phyloP scores from a whole-genome alignment of 2,888 invertebrate genomes.

The Synergus japonicus region DNA sequence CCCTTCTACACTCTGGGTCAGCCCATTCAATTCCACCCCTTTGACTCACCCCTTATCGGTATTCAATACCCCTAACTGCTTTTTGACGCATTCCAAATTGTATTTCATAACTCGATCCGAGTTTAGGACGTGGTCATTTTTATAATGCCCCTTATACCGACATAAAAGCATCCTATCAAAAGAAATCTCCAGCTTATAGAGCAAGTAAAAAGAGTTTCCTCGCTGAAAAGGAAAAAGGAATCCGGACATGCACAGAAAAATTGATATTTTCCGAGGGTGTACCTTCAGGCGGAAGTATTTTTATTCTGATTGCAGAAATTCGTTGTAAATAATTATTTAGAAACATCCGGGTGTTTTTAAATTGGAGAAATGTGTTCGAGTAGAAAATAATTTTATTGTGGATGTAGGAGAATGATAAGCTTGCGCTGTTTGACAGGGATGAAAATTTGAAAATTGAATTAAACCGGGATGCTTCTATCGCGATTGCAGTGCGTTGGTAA shows the following conservation, averaged over 20 bases:
- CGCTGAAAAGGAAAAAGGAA: not conserved
- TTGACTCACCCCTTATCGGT: slow-evolving; percentile 62
- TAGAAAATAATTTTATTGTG: not conserved
- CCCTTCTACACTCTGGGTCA: slow-evolving; percentile 49
- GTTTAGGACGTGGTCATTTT: slow-evolving; percentile 36
- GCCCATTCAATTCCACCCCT: slow-evolving; percentile 62
- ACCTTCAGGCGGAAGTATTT: not conserved
- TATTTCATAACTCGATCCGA: slow-evolving; percentile 63
- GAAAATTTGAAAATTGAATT: slow-evolving; percentile 10
- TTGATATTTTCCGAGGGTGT: not conserved
- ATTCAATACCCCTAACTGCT: slow-evolving; percentile 65
- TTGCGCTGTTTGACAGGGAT: not conserved
- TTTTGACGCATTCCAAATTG: slow-evolving; percentile 66
- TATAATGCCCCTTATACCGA: slow-evolving; percentile 32
- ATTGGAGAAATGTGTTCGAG: no score
- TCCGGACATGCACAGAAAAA: slow-evolving; percentile 8
- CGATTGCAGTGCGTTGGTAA: not conserved
- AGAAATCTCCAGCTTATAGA: slow-evolving; percentile 24
- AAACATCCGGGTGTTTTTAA: no score
- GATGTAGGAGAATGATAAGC: not conserved
- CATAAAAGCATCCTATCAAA: slow-evolving; percentile 28
- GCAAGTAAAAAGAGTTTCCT: not conserved
- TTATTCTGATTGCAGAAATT: not conserved
- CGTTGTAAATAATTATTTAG: no score
- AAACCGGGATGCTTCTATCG: not conserved